Percentiles rank a stretch among this genome's conserved stretches.
Conservation (phyloP, 2,888 invertebrate species). For the Pediacus dermestoides region DNA sequence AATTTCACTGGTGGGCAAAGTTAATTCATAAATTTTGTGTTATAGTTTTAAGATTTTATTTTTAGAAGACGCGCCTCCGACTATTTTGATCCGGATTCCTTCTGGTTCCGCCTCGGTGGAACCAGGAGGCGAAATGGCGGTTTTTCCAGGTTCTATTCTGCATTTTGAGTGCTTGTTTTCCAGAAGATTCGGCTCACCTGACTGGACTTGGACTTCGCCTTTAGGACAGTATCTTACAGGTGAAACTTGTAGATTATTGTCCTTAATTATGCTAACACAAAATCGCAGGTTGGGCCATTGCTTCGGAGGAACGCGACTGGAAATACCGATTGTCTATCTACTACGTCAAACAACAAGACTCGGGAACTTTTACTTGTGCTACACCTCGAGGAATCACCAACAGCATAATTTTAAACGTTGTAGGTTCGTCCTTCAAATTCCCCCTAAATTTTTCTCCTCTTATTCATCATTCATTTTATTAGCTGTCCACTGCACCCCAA, state of each 20-base stretch:
- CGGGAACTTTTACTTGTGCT: slow-evolving; percentile 80
- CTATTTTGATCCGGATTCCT: slow-evolving; percentile 71
- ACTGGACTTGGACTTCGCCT: slow-evolving; percentile 86
- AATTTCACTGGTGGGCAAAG: slow-evolving; percentile 71
- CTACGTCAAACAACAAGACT: slow-evolving; percentile 78
- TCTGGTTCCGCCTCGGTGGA: slow-evolving; percentile 78
- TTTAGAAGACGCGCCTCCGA: slow-evolving; percentile 77
- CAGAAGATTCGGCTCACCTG: slow-evolving; percentile 72
- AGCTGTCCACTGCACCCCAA: slow-evolving; percentile 64
- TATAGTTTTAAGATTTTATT: slow-evolving; percentile 13
- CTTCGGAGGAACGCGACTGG: slow-evolving; percentile 71
- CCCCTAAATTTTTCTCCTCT: no score
- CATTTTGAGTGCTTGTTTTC: slow-evolving; percentile 80
- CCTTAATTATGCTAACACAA: slow-evolving; percentile 17
- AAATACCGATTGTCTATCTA: slow-evolving; percentile 78
- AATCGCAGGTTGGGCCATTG: slow-evolving; percentile 70
- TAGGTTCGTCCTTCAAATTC: slow-evolving; percentile 60
- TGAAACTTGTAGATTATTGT: slow-evolving; percentile 37
- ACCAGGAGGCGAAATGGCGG: slow-evolving; percentile 72
- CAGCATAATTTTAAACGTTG: slow-evolving; percentile 68
- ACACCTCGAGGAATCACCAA: slow-evolving; percentile 77
- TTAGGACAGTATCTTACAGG: slow-evolving; percentile 75
- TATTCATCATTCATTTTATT: slow-evolving; percentile 31
- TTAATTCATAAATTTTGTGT: slow-evolving; percentile 3
- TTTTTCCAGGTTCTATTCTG: slow-evolving; percentile 76